Base-by-base conservation (phyloP, 1,140 invertebrate genomes). In the Pentalonia nigronervosa region DNA sequence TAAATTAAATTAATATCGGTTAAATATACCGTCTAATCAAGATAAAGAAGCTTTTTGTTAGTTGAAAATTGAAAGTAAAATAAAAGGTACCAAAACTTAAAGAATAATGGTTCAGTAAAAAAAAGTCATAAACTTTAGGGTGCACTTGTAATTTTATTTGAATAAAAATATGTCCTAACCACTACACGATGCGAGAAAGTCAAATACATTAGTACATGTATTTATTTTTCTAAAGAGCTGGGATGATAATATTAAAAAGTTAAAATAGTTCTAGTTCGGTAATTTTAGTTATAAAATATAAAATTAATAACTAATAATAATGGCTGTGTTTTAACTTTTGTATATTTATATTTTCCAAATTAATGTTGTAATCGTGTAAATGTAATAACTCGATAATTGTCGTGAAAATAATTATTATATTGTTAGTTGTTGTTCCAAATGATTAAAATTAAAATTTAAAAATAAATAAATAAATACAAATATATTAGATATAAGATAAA, bases 1-100 rank as follows among this genome's bases (percentile, higher is more conserved):
- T 88, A 48, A 88, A 88, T 53, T 36, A 53, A n/a, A 50, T 89
- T 53, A 48, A 53, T 53, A 89, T 36, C 48, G 36, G 48, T 88
- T 53, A n/a, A 88, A 8, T 89, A 53, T 48, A n/a, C 6, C 8
- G 56, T 9, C 34, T 90, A 90, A 90, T 41, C 34, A 56, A 30
- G 34, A 56, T 56, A 88, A 88, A 88, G 53, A 88, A 23, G 34
- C 4, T 89, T 53, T 56, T 20, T 25, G 45, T 56, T 14, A 23
- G 50, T 30, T 56, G 41, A 90, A 56, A 90, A 20, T 53, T 48
- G 25, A 6, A 21, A 53, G 8, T 2, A 41, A 56, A 56, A 53
- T 25, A 56, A 90, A 56, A 21, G 21, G n/a, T 56, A 56, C 20
- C 7, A 60, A 41, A 30, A 56, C 20, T 56, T 25, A 53, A 25